Conservation (phyloP, 2,888 invertebrate genomes). For the Hylaea fasciaria region DNA sequence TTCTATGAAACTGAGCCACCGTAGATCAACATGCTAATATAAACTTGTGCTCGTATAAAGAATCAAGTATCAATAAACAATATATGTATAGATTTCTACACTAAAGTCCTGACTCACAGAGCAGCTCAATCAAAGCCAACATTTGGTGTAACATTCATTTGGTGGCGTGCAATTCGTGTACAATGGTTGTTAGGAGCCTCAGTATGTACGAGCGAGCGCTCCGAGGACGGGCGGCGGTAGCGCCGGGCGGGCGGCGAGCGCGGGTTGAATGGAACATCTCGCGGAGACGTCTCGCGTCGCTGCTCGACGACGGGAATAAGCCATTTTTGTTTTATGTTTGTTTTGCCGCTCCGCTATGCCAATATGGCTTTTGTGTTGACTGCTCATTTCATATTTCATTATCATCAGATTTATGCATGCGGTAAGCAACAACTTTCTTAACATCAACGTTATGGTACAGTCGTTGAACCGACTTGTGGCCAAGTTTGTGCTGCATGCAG, state of each 20-base stretch:
- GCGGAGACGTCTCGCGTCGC: slow-evolving; percentile 44
- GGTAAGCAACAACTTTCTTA: slow-evolving; percentile 42
- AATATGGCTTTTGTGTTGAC: slow-evolving; percentile 68
- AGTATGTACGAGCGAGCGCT: slow-evolving; percentile 17
- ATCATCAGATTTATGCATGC: slow-evolving; percentile 61
- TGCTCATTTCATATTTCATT: slow-evolving; percentile 69
- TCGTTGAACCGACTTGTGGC: slow-evolving; percentile 7
- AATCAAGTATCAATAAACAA: too few species aligned
- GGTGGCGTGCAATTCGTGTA: slow-evolving; percentile 40
- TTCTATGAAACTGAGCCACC: too few species aligned
- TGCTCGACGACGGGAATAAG: slow-evolving; percentile 53
- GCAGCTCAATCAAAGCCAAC: slow-evolving; percentile 43
- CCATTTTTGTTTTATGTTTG: slow-evolving; percentile 71
- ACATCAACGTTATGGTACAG: slow-evolving; percentile 25
- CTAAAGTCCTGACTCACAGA: slow-evolving; percentile 25
- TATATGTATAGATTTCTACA: background rate
- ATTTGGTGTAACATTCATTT: slow-evolving; percentile 41
- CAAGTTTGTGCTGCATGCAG: slow-evolving; percentile 4
- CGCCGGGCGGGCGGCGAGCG: slow-evolving; percentile 22
- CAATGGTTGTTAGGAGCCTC: slow-evolving; percentile 42
- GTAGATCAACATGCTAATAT: too few species aligned
- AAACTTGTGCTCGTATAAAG: too few species aligned
- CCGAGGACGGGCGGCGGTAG: slow-evolving; percentile 20
- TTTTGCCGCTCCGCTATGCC: slow-evolving; percentile 60
- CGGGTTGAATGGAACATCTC: slow-evolving; percentile 52